These are phyloP conservation scores for Chaetodon trifascialis DNA, from an alignment of 2,113 vertebrate species.

Conservation along the genomic window DNA sequence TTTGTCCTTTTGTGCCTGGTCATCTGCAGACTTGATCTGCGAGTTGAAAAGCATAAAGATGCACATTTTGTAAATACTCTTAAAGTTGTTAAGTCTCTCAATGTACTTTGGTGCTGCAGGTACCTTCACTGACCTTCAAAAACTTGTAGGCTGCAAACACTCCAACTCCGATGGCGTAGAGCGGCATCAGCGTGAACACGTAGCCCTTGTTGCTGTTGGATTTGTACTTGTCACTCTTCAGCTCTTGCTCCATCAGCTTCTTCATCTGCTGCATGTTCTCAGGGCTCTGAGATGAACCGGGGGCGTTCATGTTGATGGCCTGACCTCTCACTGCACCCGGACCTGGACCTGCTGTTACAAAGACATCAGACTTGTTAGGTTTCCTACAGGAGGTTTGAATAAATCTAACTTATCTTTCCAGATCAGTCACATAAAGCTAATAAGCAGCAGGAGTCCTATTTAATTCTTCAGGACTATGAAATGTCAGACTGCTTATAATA, in stretches of 20 bases:
- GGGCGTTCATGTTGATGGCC: slow-evolving; percentile 61
- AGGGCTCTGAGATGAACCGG: slow-evolving; percentile 64
- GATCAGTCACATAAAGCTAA: too few species aligned
- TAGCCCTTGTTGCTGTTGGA: slow-evolving; percentile 87
- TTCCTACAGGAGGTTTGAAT: too few species aligned
- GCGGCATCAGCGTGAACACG: slow-evolving; percentile 91
- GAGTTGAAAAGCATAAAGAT: not conserved
- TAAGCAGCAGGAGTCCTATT: too few species aligned
- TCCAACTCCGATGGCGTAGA: slow-evolving; percentile 91
- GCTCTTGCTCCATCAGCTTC: slow-evolving; percentile 89
- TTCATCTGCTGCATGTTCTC: slow-evolving; percentile 88
- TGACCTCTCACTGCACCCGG: slow-evolving; percentile 65
- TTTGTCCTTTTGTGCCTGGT: slow-evolving; percentile 82
- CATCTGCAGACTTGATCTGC: slow-evolving; percentile 89
- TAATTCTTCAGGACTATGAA: too few species aligned
- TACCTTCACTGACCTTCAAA: slow-evolving; percentile 83
- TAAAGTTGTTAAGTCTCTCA: too few species aligned
- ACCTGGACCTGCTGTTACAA: slow-evolving; percentile 57
- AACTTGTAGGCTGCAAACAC: slow-evolving; percentile 93
- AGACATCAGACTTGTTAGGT: too few species aligned
- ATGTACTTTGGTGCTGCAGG: not conserved
- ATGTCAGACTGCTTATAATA: too few species aligned
- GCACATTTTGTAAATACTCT: not conserved
- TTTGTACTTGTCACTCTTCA: slow-evolving; percentile 86
- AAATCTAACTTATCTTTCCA: too few species aligned